Conservation (phyloP, 1,140 invertebrate genomes). For the Conopomorpha cramerella region DNA sequence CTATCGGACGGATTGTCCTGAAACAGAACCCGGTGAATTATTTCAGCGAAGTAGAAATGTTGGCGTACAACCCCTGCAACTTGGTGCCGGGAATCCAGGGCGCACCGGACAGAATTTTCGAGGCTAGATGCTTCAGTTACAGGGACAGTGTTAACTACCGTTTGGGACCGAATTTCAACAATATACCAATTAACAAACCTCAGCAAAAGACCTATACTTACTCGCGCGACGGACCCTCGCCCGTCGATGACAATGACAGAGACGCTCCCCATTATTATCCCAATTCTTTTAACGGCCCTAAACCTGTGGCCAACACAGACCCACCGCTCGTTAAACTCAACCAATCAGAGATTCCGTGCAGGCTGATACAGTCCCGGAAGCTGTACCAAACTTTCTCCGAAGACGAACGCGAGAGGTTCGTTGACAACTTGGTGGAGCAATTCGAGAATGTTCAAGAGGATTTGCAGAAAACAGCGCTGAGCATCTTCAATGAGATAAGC, state of each 20-base stretch:
- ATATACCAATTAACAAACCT: conserved; percentile 89
- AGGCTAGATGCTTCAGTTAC: conserved; percentile 84
- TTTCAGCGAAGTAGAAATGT: conserved; percentile 83
- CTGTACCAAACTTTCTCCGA: too few relatives aligned
- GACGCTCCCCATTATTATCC: conserved; percentile 92
- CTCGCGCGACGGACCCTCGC: conserved; percentile 81
- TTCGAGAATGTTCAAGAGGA: too few relatives aligned
- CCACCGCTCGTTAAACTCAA: too few relatives aligned
- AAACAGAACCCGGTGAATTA: conserved; percentile 83
- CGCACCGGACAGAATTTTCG: too few relatives aligned
- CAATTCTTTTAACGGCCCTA: conserved; percentile 90
- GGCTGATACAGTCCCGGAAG: too few relatives aligned
- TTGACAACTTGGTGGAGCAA: too few relatives aligned
- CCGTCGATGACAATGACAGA: conserved; percentile 65
- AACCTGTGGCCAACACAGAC: too few relatives aligned
- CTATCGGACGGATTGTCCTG: conserved; percentile 79
- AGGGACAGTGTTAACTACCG: conserved; percentile 85
- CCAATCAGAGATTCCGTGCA: too few relatives aligned
- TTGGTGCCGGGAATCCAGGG: conserved; percentile 85
- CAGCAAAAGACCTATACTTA: conserved; percentile 72
- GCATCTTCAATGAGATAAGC: too few relatives aligned
- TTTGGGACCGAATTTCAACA: conserved; percentile 82
- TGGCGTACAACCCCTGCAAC: conserved; percentile 83
- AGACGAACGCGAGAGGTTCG: too few relatives aligned
- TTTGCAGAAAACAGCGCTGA: too few relatives aligned